Evolutionary conservation across 2,113 vertebrate genomes (phyloP), one percentile per base, ranked within the genome.

Genomic region (Nothoprocta perdicaria): DNA sequence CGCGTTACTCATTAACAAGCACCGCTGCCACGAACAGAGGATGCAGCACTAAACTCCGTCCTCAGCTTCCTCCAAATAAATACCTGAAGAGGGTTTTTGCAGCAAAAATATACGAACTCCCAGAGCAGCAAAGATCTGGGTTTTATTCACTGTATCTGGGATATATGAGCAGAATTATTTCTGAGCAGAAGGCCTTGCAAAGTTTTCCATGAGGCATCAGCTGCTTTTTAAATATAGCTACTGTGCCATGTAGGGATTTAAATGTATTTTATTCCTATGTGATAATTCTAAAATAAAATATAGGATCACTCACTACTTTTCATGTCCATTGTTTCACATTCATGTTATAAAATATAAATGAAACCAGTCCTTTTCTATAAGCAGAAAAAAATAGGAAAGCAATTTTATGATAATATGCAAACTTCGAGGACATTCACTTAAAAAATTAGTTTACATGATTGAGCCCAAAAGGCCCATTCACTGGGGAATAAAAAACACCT

Each of bases 381-480:
- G 84, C 52, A 45, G 63, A 46, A 41, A 72, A 89, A 79, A 50
- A 68, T 9, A 38, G 19, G 8, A n/a, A 45, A 40, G 16, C 2
- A 21, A 53, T 89, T 92, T 91, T 76, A 66, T 2, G 9, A 35
- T 76, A 74, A 38, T 74, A 27, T 57, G 38, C 40, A 40, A 68
- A 86, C 77, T 73, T 41, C 16, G 68, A 82, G 82, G 33, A 29
- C 53, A 53, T 66, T 73, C 79, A 46, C 75, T 94, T 94, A 90
- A 94, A 45, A 95, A 94, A 93, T 80, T 90, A 81, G 89, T 93
- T 89, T 91, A 92, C 33, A 5, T 88, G 91, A 92, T 79, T 83
- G 92, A 95, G 84, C 92, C 91, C 95, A 62, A 88, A 92, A 92
- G 78, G 58, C 67, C 83, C 23, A 22, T 43, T 52, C 33, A 16